Evolutionary conservation across 2,797 vertebrate species (phyloP).

Genomic region (Philypnodon macrostomus): DNA sequence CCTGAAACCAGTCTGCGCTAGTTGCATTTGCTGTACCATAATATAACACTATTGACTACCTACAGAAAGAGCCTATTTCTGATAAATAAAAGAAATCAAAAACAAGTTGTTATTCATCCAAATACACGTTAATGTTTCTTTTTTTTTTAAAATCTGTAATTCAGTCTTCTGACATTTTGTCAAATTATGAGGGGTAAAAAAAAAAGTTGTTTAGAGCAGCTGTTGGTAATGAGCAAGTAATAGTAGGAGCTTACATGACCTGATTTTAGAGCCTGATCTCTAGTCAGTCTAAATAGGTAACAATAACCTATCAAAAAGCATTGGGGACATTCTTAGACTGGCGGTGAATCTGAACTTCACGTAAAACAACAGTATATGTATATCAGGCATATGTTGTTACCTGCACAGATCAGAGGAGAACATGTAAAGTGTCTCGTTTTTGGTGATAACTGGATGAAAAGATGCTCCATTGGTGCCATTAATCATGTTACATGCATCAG

Average conservation of each 20-base stretch:
- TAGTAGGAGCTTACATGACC: slow-evolving; percentile 17
- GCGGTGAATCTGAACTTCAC: slow-evolving; percentile 10
- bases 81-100: no score
- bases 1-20: no score
- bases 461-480: slow-evolving; percentile 93
- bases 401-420: slow-evolving; percentile 96
- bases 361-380: slow-evolving; percentile 7
- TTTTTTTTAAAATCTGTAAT: no score
- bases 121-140: no score
- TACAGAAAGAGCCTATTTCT: no score
- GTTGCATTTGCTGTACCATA: no score
- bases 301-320: slow-evolving; percentile 40
- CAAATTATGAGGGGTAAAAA: no score
- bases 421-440: slow-evolving; percentile 85
- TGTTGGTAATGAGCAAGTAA: no score
- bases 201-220: slow-evolving; percentile 7
- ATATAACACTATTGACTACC: no score
- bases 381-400: slow-evolving; percentile 58
- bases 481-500: slow-evolving; percentile 90
- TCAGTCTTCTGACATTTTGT: no score
- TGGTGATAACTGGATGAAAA: slow-evolving; percentile 86
- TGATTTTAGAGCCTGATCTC: slow-evolving; percentile 20
- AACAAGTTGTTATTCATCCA: no score
- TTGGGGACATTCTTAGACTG: slow-evolving; percentile 11
- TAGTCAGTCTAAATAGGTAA: slow-evolving; percentile 13